Evolutionary conservation across 1,140 invertebrate species (phyloP).

Genomic region (Pseudomyrmex gracilis): DNA sequence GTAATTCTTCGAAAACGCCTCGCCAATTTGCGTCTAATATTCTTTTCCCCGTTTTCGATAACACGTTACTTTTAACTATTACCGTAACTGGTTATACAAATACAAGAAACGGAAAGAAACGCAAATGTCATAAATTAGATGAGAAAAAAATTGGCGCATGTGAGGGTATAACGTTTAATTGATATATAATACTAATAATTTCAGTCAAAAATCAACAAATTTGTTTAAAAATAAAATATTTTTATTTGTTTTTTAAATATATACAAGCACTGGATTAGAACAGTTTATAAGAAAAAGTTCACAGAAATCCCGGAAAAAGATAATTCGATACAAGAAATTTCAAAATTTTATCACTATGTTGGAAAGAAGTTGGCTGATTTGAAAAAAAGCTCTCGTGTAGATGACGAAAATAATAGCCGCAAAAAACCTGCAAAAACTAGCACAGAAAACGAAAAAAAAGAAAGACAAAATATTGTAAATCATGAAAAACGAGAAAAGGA

Average conservation of each 20-base stretch:
- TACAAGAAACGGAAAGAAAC: neutral
- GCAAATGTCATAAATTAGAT: neutral
- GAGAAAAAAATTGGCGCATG: slow-evolving; percentile 5
- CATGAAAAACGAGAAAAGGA: too few species aligned
- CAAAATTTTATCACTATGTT: slow-evolving; percentile 9
- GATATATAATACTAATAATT: too few species aligned
- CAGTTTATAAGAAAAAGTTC: neutral
- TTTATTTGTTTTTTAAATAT: neutral
- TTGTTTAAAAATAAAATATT: neutral
- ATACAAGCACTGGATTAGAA: slow-evolving; percentile 22
- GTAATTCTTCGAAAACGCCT: neutral
- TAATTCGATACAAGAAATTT: neutral
- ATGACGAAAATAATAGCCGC: too few species aligned
- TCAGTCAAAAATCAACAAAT: neutral
- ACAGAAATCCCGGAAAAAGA: neutral
- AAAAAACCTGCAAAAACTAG: too few species aligned
- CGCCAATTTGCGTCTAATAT: slow-evolving; percentile 9
- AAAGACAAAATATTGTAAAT: too few species aligned
- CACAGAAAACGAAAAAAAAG: too few species aligned
- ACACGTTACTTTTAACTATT: neutral
- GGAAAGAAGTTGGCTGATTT: slow-evolving; percentile 25
- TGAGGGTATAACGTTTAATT: slow-evolving; percentile 3
- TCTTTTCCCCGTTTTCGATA: neutral
- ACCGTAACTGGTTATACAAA: neutral
- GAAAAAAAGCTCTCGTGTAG: too few species aligned